Percentiles rank a stretch among this genome's conserved stretches.
Conservation (phyloP, 2,113 vertebrate species). For the Calonectris borealis region DNA sequence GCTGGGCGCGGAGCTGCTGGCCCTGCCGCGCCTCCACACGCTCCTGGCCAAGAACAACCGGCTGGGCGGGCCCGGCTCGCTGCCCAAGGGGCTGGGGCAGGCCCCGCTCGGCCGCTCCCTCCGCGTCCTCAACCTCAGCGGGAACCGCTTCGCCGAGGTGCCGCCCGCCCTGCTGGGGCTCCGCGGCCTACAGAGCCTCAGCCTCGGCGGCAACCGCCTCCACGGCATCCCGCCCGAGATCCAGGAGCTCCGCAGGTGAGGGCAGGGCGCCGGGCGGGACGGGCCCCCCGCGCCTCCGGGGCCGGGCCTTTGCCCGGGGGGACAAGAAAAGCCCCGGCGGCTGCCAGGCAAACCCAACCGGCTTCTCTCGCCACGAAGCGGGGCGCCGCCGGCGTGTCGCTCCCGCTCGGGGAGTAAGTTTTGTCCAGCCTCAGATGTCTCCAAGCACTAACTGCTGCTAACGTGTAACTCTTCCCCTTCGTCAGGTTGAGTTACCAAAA, state of each 20-base stretch:
- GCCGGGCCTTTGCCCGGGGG: neutral
- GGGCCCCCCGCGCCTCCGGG: neutral
- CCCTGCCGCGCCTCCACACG: slow-evolving; percentile 80
- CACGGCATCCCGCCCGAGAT: slow-evolving; percentile 90
- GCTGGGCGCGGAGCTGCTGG: slow-evolving; percentile 83
- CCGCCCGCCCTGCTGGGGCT: slow-evolving; percentile 84
- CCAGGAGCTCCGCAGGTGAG: slow-evolving; percentile 87
- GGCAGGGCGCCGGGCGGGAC: neutral
- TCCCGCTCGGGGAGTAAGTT: neutral
- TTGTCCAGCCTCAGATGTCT: neutral
- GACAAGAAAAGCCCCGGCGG: neutral
- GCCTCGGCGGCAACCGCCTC: slow-evolving; percentile 93
- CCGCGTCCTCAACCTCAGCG: slow-evolving; percentile 92
- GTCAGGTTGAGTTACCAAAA: accelerated
- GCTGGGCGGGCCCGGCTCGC: slow-evolving; percentile 83
- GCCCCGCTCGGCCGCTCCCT: slow-evolving; percentile 82
- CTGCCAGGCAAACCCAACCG: neutral
- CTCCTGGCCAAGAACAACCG: slow-evolving; percentile 95
- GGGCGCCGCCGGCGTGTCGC: too few relatives aligned
- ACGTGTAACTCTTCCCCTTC: neutral
- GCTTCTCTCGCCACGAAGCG: neutral
- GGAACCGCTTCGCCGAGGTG: slow-evolving; percentile 90
- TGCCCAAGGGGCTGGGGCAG: slow-evolving; percentile 83
- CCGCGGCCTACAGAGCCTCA: slow-evolving; percentile 87
- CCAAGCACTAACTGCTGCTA: neutral